Evolutionary conservation across 1,140 invertebrate genomes (phyloP).

Genomic region (Neodiprion fabricii): DNA sequence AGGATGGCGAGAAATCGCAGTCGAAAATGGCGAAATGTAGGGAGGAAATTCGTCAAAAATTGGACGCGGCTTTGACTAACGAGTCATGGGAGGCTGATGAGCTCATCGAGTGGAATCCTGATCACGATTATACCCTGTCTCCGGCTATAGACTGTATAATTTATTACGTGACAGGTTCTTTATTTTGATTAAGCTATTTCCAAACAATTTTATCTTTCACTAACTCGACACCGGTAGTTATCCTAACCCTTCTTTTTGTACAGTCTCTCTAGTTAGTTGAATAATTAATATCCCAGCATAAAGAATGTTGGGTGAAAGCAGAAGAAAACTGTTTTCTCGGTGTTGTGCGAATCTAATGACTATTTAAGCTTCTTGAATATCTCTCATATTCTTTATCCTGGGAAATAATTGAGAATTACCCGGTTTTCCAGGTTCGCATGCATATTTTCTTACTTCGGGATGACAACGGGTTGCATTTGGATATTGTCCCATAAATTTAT

Average conservation of each 20-base stretch:
- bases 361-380: not conserved
- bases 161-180: slow-evolving; percentile 35
- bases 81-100: slow-evolving; percentile 32
- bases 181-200: slow-evolving; percentile 10
- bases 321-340: not conserved
- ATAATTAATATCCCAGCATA: no score
- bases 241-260: no score
- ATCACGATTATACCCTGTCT: slow-evolving; percentile 25
- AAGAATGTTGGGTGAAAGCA: no score
- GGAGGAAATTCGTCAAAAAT: slow-evolving; percentile 19
- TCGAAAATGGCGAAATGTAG: slow-evolving; percentile 9
- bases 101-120: slow-evolving; percentile 17
- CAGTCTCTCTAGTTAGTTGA: no score
- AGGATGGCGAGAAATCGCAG: not conserved
- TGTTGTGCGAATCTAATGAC: not conserved
- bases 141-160: slow-evolving; percentile 31
- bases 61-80: slow-evolving; percentile 20
- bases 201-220: not conserved
- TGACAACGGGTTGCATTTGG: not conserved
- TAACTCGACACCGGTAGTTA: no score
- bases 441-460: not conserved
- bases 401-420: not conserved
- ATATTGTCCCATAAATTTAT: not conserved
- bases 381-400: not conserved
- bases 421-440: no score